Conservation (phyloP, 2,888 invertebrate species). For the Campoplex nolae region DNA sequence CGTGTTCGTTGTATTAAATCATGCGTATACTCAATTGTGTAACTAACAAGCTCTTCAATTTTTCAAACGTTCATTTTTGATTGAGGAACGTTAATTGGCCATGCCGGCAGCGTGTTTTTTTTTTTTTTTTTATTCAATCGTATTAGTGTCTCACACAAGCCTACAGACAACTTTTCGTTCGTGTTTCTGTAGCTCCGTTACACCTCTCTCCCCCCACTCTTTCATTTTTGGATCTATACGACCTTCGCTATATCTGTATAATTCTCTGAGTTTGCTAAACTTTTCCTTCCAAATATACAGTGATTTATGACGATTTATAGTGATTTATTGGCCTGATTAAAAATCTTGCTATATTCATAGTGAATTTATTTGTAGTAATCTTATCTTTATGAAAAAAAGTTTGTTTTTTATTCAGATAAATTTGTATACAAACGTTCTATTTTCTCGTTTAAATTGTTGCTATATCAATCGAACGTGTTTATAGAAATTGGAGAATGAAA, state of each 20-base stretch:
- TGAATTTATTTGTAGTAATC: not conserved
- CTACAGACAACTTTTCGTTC: not conserved
- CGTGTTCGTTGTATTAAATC: slow-evolving; percentile 30
- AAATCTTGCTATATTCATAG: not conserved
- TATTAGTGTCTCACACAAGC: slow-evolving; percentile 12
- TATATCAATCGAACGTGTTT: not conserved
- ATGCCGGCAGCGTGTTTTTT: slow-evolving; percentile 33
- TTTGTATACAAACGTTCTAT: not conserved
- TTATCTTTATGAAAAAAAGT: not conserved
- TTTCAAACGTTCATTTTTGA: slow-evolving; percentile 12
- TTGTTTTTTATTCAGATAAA: not conserved
- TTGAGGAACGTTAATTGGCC: slow-evolving; percentile 61
- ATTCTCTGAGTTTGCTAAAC: slow-evolving; percentile 4
- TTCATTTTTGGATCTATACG: slow-evolving; percentile 9
- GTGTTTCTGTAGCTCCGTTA: slow-evolving; percentile 34
- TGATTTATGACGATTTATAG: not conserved
- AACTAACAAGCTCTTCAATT: slow-evolving; percentile 49
- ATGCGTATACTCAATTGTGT: slow-evolving; percentile 53
- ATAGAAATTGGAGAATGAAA: not conserved
- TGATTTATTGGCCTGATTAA: not conserved
- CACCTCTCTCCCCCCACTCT: slow-evolving; percentile 42
- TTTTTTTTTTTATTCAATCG: slow-evolving; percentile 13
- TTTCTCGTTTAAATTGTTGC: not conserved
- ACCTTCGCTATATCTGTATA: slow-evolving; percentile 34
- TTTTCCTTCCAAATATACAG: not conserved